A percentile compares a stretch with the other conserved stretches of the same genome.
Evolutionary conservation across 2,113 vertebrate species (phyloP).

Genomic region (Trogon surrucura): DNA sequence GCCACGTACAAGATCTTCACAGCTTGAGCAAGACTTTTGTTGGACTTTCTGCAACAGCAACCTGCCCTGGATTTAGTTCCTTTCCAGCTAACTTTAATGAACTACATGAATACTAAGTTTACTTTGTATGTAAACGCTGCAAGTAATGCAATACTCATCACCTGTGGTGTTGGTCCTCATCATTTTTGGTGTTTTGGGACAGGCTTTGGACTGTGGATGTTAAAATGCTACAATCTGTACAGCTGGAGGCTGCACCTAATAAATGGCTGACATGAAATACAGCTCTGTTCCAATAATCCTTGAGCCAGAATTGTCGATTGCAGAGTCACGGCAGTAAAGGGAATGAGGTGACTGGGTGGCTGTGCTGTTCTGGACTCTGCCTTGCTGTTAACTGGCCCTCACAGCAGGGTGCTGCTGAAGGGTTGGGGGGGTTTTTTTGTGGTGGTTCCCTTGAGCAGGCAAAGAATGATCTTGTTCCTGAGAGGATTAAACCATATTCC

Average conservation of each 20-base stretch:
- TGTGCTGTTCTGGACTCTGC: fast-evolving
- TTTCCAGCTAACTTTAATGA: neutral
- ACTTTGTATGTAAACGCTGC: neutral
- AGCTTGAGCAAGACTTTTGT: neutral
- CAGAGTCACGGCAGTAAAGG: neutral
- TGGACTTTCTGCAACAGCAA: neutral
- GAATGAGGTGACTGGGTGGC: fast-evolving
- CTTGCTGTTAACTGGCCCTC: neutral
- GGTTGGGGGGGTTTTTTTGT: neutral
- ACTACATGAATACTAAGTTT: fast-evolving
- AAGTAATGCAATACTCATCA: neutral
- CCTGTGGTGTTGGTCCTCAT: neutral
- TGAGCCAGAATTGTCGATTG: neutral
- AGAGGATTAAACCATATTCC: neutral
- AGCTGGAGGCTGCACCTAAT: neutral
- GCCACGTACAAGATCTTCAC: too few relatives aligned
- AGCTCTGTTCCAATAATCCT: neutral
- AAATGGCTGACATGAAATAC: neutral
- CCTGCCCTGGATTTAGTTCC: neutral
- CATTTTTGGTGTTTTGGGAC: neutral
- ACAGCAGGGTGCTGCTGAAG: neutral
- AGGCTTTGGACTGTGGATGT: neutral
- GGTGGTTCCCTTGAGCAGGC: neutral
- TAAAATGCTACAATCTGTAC: neutral
- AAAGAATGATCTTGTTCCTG: neutral